These are phyloP conservation scores for Coracias cyanogaster DNA, from an alignment of 2,797 vertebrate species.

Conservation along the genomic window DNA sequence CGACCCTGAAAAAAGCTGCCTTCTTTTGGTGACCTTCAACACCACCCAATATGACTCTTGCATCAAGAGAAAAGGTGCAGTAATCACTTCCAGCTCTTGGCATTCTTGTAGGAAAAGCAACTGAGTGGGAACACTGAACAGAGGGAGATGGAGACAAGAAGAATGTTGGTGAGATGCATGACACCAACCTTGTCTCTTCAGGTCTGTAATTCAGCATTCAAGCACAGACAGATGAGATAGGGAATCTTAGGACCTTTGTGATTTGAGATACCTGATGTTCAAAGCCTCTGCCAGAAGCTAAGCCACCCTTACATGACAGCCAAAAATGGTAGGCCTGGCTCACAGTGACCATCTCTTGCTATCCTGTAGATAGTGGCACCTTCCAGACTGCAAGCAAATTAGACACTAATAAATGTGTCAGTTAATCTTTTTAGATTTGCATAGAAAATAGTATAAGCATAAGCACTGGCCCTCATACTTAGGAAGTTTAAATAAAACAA, in stretches of 20 bases:
- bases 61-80: not conserved
- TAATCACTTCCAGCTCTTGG: not conserved
- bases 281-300: not conserved
- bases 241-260: not conserved
- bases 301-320: not conserved
- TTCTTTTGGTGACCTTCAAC: not conserved
- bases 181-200: not conserved
- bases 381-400: not conserved
- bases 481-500: not conserved
- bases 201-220: not conserved
- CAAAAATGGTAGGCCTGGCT: not conserved
- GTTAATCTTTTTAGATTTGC: not conserved
- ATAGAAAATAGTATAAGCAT: not conserved
- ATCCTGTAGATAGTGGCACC: not conserved
- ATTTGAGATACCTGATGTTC: not conserved
- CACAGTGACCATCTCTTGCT: not conserved
- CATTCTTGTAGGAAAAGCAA: not conserved
- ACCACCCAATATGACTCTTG: not conserved
- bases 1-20: not conserved
- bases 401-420: not conserved
- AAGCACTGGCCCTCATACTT: not conserved
- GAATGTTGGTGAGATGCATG: not conserved
- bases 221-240: not conserved
- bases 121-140: not conserved
- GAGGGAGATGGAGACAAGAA: not conserved